phyloP scores from a whole-genome alignment of 2,113 vertebrate species.

The Hippocampus abdominalis region DNA sequence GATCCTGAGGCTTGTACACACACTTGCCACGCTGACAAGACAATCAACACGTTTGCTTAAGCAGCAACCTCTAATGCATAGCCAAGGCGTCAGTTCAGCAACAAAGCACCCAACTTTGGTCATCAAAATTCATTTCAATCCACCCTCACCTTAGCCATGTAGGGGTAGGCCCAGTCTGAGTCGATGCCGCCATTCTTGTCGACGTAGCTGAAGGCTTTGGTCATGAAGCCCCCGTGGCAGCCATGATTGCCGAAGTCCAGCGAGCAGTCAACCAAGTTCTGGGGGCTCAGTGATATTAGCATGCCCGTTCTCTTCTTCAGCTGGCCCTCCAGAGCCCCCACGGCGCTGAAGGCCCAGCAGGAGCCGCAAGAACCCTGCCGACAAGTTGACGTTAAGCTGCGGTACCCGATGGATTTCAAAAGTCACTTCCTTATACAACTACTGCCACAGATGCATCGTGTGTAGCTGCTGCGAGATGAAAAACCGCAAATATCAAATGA shows the following conservation, averaged over 20 bases:
- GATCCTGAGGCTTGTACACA: conserved; percentile 55
- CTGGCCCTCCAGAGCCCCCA: conserved; percentile 67
- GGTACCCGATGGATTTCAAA: conserved; percentile 33
- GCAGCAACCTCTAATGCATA: too few species aligned
- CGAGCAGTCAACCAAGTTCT: conserved; percentile 71
- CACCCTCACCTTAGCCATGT: conserved; percentile 29
- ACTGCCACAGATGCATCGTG: too few species aligned
- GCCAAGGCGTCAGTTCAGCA: too few species aligned
- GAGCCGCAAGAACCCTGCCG: conserved; percentile 62
- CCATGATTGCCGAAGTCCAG: conserved; percentile 52
- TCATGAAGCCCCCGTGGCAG: conserved; percentile 62
- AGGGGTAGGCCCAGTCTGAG: conserved; percentile 61
- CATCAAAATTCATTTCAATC: neutral
- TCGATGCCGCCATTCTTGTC: conserved; percentile 58
- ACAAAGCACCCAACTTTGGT: neutral
- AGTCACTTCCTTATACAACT: too few species aligned
- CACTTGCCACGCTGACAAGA: conserved; percentile 69
- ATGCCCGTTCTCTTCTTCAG: conserved; percentile 58
- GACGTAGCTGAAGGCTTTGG: conserved; percentile 59
- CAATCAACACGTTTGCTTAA: too few species aligned
- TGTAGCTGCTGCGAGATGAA: too few species aligned
- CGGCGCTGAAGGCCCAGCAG: conserved; percentile 72
- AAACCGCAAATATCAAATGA: too few species aligned
- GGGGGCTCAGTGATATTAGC: conserved; percentile 61
- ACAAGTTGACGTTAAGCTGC: too few species aligned